Percentiles rank a stretch among this genome's conserved stretches.
Conservation (phyloP, 2,888 invertebrate species). For the Acanthoscelides obtectus region DNA sequence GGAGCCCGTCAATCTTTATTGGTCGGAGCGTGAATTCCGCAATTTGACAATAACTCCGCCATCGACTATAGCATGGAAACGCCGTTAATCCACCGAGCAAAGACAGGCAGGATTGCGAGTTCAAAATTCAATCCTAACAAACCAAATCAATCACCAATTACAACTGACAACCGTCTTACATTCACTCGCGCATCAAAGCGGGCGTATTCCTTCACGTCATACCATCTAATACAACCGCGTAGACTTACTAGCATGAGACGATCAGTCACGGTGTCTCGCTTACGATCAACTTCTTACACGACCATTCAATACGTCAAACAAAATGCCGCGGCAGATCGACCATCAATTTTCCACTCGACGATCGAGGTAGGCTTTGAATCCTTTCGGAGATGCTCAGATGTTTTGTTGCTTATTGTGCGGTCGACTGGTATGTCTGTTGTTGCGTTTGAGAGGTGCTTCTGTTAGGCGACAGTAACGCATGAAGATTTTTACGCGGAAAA, state of each 20-base stretch:
- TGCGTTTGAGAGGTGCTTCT: background rate
- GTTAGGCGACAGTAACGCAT: no score
- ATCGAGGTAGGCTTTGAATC: background rate
- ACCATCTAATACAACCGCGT: background rate
- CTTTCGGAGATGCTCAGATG: background rate
- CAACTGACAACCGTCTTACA: background rate
- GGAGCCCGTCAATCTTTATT: no score
- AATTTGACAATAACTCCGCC: no score
- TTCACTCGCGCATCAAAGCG: background rate
- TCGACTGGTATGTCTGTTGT: background rate
- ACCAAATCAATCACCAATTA: background rate
- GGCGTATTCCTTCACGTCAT: background rate
- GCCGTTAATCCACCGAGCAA: no score
- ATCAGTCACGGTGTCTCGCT: slow-evolving; percentile 20
- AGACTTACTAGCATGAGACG: slow-evolving; percentile 2
- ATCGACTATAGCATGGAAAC: no score
- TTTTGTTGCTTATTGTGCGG: background rate
- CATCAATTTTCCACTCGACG: background rate
- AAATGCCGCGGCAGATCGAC: background rate
- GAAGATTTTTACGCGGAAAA: no score
- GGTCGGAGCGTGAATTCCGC: no score
- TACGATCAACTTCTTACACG: background rate
- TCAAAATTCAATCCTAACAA: background rate
- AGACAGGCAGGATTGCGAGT: no score
- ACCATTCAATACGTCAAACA: slow-evolving; percentile 3